Percentiles rank a stretch among this genome's conserved stretches.
Evolutionary conservation across 2,888 invertebrate species (phyloP).

Genomic region (Sphecodes monilicornis): DNA sequence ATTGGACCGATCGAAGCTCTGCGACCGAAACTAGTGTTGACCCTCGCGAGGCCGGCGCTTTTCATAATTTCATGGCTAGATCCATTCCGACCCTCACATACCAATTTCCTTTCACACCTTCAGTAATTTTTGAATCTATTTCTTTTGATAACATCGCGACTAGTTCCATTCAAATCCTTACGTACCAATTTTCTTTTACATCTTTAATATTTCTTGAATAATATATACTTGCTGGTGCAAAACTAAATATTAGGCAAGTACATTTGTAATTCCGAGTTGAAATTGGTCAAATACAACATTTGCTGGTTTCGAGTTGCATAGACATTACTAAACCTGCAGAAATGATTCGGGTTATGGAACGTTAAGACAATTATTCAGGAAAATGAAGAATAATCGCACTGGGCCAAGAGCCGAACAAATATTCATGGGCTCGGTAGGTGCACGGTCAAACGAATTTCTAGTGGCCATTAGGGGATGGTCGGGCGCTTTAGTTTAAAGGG

Average conservation of each 20-base stretch:
- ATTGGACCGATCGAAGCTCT: background rate
- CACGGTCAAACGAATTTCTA: slow-evolving; percentile 8
- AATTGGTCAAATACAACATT: no score
- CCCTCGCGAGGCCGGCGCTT: background rate
- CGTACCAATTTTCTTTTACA: no score
- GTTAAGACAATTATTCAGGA: background rate
- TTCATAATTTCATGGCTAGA: background rate
- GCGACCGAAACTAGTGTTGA: background rate
- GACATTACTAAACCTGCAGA: no score
- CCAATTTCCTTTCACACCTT: background rate
- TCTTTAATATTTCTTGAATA: no score
- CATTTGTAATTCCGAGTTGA: no score
- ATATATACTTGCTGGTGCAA: background rate
- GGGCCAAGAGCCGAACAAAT: background rate
- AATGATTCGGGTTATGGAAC: background rate
- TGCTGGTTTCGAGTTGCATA: no score
- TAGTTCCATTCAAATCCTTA: background rate
- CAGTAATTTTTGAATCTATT: background rate
- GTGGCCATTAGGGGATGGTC: background rate
- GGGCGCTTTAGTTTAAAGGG: background rate
- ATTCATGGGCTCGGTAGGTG: background rate
- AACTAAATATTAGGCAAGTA: background rate
- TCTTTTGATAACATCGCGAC: background rate
- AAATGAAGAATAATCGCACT: background rate
- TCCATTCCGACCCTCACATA: background rate